phyloP scores from a whole-genome alignment of 2,888 invertebrate genomes.

The Atethmia centrago region DNA sequence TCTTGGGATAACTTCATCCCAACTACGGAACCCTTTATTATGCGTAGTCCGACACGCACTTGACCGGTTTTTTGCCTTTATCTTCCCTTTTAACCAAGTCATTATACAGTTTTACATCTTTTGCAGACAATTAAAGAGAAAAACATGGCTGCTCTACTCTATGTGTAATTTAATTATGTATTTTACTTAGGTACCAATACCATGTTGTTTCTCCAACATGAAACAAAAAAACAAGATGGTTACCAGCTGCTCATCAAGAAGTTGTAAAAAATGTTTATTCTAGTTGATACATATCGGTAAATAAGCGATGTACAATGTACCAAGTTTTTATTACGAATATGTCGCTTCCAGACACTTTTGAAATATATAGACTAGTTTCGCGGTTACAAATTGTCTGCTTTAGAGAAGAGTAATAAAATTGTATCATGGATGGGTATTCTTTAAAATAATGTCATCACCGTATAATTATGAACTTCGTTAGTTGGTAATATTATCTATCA shows the following conservation, averaged over 20 bases:
- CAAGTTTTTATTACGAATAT: conserved; percentile 30
- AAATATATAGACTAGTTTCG: background rate
- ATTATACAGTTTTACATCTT: background rate
- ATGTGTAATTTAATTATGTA: conserved; percentile 38
- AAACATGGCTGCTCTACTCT: background rate
- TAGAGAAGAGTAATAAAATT: background rate
- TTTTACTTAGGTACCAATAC: conserved; percentile 27
- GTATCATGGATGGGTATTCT: too few relatives aligned
- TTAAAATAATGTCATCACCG: too few relatives aligned
- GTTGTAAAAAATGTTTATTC: conserved; percentile 49
- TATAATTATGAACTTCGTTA: too few relatives aligned
- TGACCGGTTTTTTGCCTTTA: too few relatives aligned
- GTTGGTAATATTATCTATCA: too few relatives aligned
- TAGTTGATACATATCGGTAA: conserved; percentile 38
- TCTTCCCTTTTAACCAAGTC: background rate
- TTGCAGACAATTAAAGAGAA: conserved; percentile 10
- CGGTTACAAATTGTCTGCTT: conserved; percentile 9
- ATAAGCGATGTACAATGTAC: conserved; percentile 39
- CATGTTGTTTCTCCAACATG: background rate
- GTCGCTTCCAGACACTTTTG: conserved; percentile 17
- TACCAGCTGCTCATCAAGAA: conserved; percentile 51
- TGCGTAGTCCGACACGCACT: too few relatives aligned
- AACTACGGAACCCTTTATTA: too few relatives aligned
- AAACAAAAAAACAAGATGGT: conserved; percentile 38
- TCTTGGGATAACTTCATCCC: too few relatives aligned